These are phyloP conservation scores for Drosophila obscura DNA, from an alignment of 1,140 invertebrate species.

Conservation along the genomic window DNA sequence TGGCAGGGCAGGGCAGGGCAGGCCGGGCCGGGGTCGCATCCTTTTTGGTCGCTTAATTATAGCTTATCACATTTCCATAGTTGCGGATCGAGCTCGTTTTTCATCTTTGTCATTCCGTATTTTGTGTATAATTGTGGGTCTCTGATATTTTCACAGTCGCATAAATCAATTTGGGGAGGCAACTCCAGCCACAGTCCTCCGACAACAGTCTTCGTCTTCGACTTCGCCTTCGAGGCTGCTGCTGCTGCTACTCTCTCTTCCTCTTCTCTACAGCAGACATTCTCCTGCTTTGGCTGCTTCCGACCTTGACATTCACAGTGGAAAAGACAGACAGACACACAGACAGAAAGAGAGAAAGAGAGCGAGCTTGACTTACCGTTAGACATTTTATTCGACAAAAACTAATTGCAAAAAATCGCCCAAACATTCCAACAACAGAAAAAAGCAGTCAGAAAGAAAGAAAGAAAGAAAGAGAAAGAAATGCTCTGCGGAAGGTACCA, in stretches of 20 bases:
- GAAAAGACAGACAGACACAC: no score
- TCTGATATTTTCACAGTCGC: slow-evolving; percentile 54
- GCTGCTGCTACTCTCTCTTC: background rate
- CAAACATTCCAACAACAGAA: slow-evolving; percentile 56
- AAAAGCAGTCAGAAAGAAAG: background rate
- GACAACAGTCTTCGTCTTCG: no score
- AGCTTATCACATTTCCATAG: slow-evolving; percentile 83
- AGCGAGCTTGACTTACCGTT: slow-evolving; percentile 37
- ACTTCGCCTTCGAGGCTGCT: no score
- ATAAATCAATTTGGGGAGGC: slow-evolving; percentile 63
- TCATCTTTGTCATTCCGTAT: slow-evolving; percentile 74
- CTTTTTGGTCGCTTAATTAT: slow-evolving; percentile 77
- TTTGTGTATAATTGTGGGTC: slow-evolving; percentile 29
- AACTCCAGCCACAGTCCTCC: slow-evolving; percentile 4
- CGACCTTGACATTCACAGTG: slow-evolving; percentile 49
- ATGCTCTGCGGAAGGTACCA: slow-evolving; percentile 4
- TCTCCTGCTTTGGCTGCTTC: background rate
- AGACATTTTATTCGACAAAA: slow-evolving; percentile 32
- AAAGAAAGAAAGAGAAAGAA: background rate
- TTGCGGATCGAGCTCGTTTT: slow-evolving; percentile 75
- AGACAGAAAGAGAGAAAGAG: no score
- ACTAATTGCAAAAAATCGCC: slow-evolving; percentile 66
- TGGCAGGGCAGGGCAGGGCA: no score
- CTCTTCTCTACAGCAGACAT: background rate
- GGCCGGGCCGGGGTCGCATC: slow-evolving; percentile 22